Base-by-base conservation (phyloP, 2,888 invertebrate species). In the Choristoneura rosaceana region DNA sequence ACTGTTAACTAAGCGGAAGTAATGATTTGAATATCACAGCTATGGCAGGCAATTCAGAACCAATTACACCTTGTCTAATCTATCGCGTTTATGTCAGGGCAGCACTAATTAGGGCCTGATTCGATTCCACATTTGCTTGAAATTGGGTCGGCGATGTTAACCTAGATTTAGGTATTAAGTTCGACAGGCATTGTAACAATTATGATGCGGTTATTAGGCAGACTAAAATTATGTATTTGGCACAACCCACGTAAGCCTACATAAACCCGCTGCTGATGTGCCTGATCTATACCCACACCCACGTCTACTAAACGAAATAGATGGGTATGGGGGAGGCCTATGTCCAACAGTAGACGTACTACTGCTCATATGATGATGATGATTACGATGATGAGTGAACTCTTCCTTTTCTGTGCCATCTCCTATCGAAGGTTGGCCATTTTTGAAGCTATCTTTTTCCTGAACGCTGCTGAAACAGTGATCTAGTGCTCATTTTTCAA, bases 81-180 rank as follows among this genome's bases (percentile, higher is more conserved):
- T 55, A 55, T 63, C 67, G 47, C 58, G 62, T 63, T 62, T 67
- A 71, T 71, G 67, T 63, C 71, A 68, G 71, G 38, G 61, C 14
- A 52, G 59, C 50, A 43, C 58, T 71, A 62, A 71, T 68, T 62
- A 71, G 41, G 47, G 33, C 62, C 12, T 10, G 47, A 71, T 68
- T 68, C 25, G 62, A 45, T 33, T 61, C 66, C 34, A 67, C 52
- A 71, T 61, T 67, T 45, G 67, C 55, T 55, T 71, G 67, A 71
- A 71, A 68, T 71, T 63, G 58, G 71, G 62, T 63, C 67, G 58
- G 59, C 45, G 55, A 62, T 50, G 67, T 59, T 71, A 71, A 58
- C 47, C 71, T 50, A 55, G 45, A 68, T 71, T 38, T 45, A 45
- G 62, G 55, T 43, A 34, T 61, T 61, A 68, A 17, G 61, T 43